Conservation (phyloP, 2,888 invertebrate species). For the Holacanthella duospinosa region DNA sequence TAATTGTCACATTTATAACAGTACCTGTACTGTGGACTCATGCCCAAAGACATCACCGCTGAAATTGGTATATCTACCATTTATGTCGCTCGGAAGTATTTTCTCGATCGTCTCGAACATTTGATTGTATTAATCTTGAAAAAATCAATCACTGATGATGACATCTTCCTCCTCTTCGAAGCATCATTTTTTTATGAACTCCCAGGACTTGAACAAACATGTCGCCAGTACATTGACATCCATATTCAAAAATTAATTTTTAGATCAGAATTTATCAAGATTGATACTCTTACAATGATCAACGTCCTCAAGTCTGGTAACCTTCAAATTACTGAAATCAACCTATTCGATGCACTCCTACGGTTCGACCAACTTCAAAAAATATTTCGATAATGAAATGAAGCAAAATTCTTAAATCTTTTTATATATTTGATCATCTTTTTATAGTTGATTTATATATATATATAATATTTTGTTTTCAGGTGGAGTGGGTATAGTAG, state of each 20-base stretch:
- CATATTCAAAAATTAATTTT: not conserved
- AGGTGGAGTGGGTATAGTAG: not conserved
- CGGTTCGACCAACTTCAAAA: not conserved
- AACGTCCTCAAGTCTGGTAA: not conserved
- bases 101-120: not conserved
- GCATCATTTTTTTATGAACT: not conserved
- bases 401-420: no score
- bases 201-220: not conserved
- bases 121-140: not conserved
- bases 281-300: not conserved
- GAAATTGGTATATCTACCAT: not conserved
- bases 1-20: not conserved
- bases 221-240: not conserved
- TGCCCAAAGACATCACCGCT: not conserved
- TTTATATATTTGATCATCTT: no score
- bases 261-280: not conserved
- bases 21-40: not conserved
- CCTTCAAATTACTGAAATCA: not conserved
- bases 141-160: not conserved
- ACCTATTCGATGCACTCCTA: not conserved
- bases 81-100: not conserved
- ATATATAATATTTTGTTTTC: not conserved
- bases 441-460: no score
- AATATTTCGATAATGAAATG: not conserved
- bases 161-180: not conserved